These are phyloP conservation scores for Amphipyra berbera DNA, from an alignment of 2,888 invertebrate genomes.

Conservation along the genomic window DNA sequence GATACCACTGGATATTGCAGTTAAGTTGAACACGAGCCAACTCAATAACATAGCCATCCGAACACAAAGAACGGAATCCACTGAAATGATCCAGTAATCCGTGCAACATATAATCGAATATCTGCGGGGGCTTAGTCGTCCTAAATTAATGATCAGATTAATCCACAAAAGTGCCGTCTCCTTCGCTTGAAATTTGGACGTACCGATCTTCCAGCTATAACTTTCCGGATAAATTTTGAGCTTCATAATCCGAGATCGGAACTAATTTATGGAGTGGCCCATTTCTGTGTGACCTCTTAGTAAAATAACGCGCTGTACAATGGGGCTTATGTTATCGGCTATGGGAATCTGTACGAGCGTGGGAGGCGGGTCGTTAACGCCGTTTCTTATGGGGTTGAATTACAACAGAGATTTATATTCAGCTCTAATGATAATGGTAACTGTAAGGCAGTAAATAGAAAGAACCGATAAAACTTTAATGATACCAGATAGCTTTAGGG, in stretches of 20 bases:
- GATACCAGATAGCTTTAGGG: slow-evolving; percentile 14
- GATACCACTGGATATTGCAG: slow-evolving; percentile 34
- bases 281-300: slow-evolving; percentile 68
- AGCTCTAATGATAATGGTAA: slow-evolving; percentile 56
- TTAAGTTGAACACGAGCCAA: slow-evolving; percentile 61
- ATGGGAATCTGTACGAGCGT: slow-evolving; percentile 57
- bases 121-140: slow-evolving; percentile 52
- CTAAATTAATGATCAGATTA: slow-evolving; percentile 67
- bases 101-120: slow-evolving; percentile 59
- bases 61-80: slow-evolving; percentile 52
- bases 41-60: slow-evolving; percentile 58
- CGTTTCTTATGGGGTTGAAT: slow-evolving; percentile 63
- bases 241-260: slow-evolving; percentile 75
- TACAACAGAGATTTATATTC: slow-evolving; percentile 59
- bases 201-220: slow-evolving; percentile 70
- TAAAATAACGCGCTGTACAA: slow-evolving; percentile 68
- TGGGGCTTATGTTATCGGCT: slow-evolving; percentile 64
- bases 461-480: slow-evolving; percentile 30
- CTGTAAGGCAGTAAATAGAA: slow-evolving; percentile 40
- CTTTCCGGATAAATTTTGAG: slow-evolving; percentile 74
- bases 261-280: slow-evolving; percentile 75
- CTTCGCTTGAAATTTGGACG: slow-evolving; percentile 56
- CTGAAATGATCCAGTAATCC: slow-evolving; percentile 53
- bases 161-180: slow-evolving; percentile 68
- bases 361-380: slow-evolving; percentile 66